Evolutionary conservation across 2,888 invertebrate genomes (phyloP).

Genomic region (Acronicta psi): DNA sequence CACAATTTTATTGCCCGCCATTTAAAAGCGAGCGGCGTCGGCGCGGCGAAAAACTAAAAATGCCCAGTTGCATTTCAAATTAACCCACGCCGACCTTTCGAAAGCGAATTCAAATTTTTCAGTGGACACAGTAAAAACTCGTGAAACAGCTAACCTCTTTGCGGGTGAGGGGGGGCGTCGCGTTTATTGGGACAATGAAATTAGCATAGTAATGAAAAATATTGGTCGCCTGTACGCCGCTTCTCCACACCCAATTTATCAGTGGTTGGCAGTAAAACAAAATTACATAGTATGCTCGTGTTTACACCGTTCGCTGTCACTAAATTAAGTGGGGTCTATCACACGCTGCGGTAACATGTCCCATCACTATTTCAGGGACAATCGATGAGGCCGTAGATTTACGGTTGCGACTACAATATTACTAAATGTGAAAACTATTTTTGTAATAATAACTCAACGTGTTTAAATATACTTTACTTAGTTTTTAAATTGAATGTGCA

Average conservation of each 20-base stretch:
- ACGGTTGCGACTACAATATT: slow-evolving; percentile 31
- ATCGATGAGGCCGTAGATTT: slow-evolving; percentile 50
- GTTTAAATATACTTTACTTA: background rate
- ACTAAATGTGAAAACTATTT: slow-evolving; percentile 30
- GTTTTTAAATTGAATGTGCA: slow-evolving; percentile 25
- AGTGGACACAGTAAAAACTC: slow-evolving; percentile 81
- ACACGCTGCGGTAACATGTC: slow-evolving; percentile 52
- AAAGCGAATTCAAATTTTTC: slow-evolving; percentile 83
- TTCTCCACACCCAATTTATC: slow-evolving; percentile 74
- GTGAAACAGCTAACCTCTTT: slow-evolving; percentile 84
- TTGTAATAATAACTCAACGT: slow-evolving; percentile 14
- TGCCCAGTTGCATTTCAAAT: slow-evolving; percentile 84
- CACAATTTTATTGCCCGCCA: slow-evolving; percentile 66
- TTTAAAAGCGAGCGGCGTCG: slow-evolving; percentile 64
- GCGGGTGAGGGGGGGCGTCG: slow-evolving; percentile 73
- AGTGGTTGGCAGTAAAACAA: slow-evolving; percentile 70
- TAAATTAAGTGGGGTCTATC: slow-evolving; percentile 63
- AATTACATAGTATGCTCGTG: slow-evolving; percentile 64
- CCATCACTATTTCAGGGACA: slow-evolving; percentile 47
- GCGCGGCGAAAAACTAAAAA: slow-evolving; percentile 72
- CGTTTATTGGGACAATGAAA: slow-evolving; percentile 87
- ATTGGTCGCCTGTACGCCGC: slow-evolving; percentile 75
- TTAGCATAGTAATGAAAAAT: slow-evolving; percentile 89
- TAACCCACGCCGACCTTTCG: slow-evolving; percentile 77
- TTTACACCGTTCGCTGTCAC: slow-evolving; percentile 59